Percentiles rank a stretch among this genome's conserved stretches.
Evolutionary conservation across 2,113 vertebrate genomes (phyloP).

Genomic region (Euleptes europaea): DNA sequence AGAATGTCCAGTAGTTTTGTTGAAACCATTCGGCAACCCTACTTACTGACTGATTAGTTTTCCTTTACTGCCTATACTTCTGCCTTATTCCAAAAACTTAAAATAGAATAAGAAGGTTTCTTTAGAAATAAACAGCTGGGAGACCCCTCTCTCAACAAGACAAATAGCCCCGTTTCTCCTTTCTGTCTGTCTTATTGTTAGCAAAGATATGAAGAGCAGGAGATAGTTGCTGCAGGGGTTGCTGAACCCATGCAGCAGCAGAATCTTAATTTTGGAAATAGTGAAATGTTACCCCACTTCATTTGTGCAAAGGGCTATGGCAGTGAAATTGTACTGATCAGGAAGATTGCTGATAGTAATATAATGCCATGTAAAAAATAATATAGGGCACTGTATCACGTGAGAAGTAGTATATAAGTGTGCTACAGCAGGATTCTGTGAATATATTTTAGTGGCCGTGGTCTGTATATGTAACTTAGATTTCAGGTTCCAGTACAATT

Average conservation of each 20-base stretch:
- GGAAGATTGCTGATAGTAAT: not conserved
- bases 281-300: not conserved
- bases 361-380: not conserved
- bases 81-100: too few relatives aligned
- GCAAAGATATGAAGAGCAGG: not conserved
- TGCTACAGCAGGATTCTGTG: not conserved
- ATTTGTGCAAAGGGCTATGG: not conserved
- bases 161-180: not conserved
- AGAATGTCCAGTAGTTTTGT: too few relatives aligned
- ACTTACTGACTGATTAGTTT: too few relatives aligned
- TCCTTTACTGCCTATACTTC: too few relatives aligned
- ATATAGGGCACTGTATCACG: not conserved
- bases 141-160: not conserved
- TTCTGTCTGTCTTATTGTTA: conserved; percentile 1
- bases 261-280: not conserved
- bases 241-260: conserved; percentile 20
- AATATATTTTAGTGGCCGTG: not conserved
- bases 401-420: not conserved
- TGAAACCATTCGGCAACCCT: too few relatives aligned
- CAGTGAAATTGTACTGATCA: not conserved
- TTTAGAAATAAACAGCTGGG: not conserved
- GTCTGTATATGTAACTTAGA: not conserved
- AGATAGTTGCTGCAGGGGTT: conserved; percentile 19
- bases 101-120: too few relatives aligned
- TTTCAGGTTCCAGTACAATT: not conserved